These are phyloP conservation scores for Oryzias dopingdopingensis DNA, from an alignment of 2,797 vertebrate genomes.

Conservation along the genomic window DNA sequence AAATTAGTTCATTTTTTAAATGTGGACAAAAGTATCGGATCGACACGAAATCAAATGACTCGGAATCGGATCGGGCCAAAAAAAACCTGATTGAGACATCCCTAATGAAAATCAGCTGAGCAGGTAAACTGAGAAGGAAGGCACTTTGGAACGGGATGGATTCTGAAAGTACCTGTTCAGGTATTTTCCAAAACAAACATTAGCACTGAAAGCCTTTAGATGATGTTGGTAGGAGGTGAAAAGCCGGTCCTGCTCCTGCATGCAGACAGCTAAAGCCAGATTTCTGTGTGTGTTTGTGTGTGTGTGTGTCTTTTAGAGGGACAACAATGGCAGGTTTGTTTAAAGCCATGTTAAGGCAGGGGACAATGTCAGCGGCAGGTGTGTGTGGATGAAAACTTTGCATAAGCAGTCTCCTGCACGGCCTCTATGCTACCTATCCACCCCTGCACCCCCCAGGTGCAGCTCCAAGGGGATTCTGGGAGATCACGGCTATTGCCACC, in stretches of 20 bases:
- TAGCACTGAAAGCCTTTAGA: slow-evolving; percentile 55
- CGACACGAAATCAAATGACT: too few species aligned
- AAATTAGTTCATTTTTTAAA: too few species aligned
- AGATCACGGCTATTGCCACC: slow-evolving; percentile 41
- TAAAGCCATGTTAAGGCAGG: slow-evolving; percentile 50
- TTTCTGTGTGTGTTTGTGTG: slow-evolving; percentile 23
- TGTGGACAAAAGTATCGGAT: too few species aligned
- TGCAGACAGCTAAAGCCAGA: slow-evolving; percentile 55
- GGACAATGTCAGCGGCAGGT: slow-evolving; percentile 78
- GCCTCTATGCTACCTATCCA: slow-evolving; percentile 33
- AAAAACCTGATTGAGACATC: too few species aligned
- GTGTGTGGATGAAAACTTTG: slow-evolving; percentile 76
- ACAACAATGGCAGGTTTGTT: slow-evolving; percentile 78
- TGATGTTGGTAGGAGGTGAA: slow-evolving; percentile 49
- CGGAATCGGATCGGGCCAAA: too few species aligned
- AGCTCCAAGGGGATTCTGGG: slow-evolving; percentile 29
- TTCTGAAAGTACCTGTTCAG: too few species aligned
- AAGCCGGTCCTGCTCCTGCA: slow-evolving; percentile 63
- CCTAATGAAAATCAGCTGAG: too few species aligned
- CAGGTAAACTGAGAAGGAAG: too few species aligned
- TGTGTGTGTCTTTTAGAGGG: slow-evolving; percentile 11
- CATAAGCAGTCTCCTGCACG: slow-evolving; percentile 70
- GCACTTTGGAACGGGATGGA: too few species aligned
- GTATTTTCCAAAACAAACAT: slow-evolving; percentile 15
- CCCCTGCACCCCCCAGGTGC: slow-evolving; percentile 17